phyloP scores from a whole-genome alignment of 2,888 invertebrate species.

The Tenthredo scrophulariae region DNA sequence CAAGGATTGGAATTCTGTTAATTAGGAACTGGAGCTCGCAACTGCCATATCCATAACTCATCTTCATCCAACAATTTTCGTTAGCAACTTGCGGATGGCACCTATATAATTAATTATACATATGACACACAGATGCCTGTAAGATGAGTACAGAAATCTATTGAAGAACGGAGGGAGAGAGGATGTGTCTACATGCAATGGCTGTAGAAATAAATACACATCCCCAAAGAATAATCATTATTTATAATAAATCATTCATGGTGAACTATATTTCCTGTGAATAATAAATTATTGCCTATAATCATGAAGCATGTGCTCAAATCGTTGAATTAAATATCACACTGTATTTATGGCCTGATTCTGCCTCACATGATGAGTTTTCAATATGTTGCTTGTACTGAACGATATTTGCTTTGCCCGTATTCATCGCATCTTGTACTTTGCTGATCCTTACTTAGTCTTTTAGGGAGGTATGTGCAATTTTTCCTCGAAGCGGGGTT shows the following conservation, averaged over 20 bases:
- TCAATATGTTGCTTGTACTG: not conserved
- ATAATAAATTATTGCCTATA: not conserved
- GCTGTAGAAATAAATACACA: not conserved
- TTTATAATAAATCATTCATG: not conserved
- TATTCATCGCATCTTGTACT: not conserved
- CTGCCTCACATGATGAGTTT: constrained; percentile 12
- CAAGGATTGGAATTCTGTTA: constrained; percentile 48
- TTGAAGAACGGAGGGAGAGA: not conserved
- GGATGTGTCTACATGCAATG: not conserved
- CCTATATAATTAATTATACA: constrained; percentile 34
- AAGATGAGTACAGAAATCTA: not conserved
- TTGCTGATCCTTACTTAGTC: no score
- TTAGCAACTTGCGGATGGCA: constrained; percentile 41
- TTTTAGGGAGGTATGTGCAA: no score
- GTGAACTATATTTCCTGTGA: not conserved
- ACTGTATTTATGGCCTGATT: not conserved
- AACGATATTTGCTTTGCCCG: not conserved
- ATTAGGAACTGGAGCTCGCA: constrained; percentile 37
- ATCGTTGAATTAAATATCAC: constrained; percentile 37
- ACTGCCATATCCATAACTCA: constrained; percentile 46
- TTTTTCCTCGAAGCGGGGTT: no score
- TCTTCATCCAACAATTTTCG: constrained; percentile 38
- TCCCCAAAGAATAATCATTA: constrained; percentile 12
- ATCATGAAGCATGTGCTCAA: constrained; percentile 29
- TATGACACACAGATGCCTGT: not conserved